phyloP scores from a whole-genome alignment of 1,140 invertebrate genomes.

The Drosophila tropicalis region DNA sequence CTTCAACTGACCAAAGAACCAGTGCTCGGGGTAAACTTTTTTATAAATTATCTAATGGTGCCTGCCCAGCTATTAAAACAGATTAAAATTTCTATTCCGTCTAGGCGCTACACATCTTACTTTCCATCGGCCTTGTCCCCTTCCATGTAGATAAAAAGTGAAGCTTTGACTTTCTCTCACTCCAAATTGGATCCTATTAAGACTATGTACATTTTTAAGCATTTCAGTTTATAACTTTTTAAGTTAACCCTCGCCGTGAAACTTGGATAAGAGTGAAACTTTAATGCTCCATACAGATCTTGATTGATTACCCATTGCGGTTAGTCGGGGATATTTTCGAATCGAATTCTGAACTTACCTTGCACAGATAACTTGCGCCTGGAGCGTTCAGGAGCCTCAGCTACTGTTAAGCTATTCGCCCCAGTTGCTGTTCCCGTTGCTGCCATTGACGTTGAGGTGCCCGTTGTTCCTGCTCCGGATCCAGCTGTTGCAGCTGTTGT shows the following conservation, averaged over 20 bases:
- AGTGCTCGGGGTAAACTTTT: no score
- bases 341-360: conserved; percentile 47
- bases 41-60: no score
- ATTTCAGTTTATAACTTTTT: not conserved
- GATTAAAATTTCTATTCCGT: no score
- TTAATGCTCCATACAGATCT: conserved; percentile 29
- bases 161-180: no score
- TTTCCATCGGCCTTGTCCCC: no score
- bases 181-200: no score
- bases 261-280: conserved; percentile 7
- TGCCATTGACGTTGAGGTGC: no score
- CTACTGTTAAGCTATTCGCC: conserved; percentile 60
- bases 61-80: no score
- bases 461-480: not conserved
- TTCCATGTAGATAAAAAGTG: no score
- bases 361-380: conserved; percentile 78
- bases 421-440: conserved; percentile 11
- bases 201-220: no score
- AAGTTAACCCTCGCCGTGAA: not conserved
- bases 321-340: not conserved
- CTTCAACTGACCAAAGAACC: no score
- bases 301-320: conserved; percentile 36
- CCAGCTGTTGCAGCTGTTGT: conserved; percentile 42
- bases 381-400: conserved; percentile 67
- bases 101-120: no score